Percentiles rank a stretch among this genome's conserved stretches.
phyloP scores from a whole-genome alignment of 2,888 invertebrate genomes.

The Herminia tarsipennalis region DNA sequence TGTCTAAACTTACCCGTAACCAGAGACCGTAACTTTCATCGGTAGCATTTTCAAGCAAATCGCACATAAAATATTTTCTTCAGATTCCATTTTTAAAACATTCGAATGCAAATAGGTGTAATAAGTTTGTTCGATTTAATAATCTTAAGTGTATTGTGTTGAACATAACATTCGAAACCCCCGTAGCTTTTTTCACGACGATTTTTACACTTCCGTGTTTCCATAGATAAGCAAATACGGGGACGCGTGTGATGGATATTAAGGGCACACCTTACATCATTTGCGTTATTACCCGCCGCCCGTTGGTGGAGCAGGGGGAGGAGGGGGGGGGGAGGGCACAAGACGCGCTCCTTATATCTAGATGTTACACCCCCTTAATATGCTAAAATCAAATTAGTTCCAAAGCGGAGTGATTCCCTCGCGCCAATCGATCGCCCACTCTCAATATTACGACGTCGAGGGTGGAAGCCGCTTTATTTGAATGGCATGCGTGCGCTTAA shows the following conservation, averaged over 20 bases:
- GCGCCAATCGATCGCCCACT: constrained; percentile 73
- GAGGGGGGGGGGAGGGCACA: constrained; percentile 66
- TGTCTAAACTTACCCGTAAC: too few relatives aligned
- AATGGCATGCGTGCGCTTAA: constrained; percentile 58
- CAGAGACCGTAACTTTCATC: background rate
- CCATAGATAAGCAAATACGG: constrained; percentile 85
- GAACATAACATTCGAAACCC: constrained; percentile 64
- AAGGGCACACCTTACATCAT: constrained; percentile 86
- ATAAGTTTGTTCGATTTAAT: constrained; percentile 57
- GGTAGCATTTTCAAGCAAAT: background rate
- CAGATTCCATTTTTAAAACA: constrained; percentile 4
- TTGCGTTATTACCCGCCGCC: constrained; percentile 76
- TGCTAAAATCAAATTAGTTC: constrained; percentile 86
- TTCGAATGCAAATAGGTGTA: constrained; percentile 26
- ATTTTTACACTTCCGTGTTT: constrained; percentile 85
- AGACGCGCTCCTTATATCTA: constrained; percentile 82
- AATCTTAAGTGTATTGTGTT: constrained; percentile 73
- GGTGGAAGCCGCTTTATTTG: constrained; percentile 59
- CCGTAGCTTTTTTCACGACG: constrained; percentile 70
- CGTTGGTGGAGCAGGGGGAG: constrained; percentile 41
- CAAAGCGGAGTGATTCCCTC: constrained; percentile 81
- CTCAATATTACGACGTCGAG: constrained; percentile 66
- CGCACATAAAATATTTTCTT: background rate
- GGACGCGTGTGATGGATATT: constrained; percentile 85
- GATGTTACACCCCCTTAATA: constrained; percentile 81